These are phyloP conservation scores for Antitype chi DNA, from an alignment of 2,888 invertebrate genomes.

Conservation along the genomic window DNA sequence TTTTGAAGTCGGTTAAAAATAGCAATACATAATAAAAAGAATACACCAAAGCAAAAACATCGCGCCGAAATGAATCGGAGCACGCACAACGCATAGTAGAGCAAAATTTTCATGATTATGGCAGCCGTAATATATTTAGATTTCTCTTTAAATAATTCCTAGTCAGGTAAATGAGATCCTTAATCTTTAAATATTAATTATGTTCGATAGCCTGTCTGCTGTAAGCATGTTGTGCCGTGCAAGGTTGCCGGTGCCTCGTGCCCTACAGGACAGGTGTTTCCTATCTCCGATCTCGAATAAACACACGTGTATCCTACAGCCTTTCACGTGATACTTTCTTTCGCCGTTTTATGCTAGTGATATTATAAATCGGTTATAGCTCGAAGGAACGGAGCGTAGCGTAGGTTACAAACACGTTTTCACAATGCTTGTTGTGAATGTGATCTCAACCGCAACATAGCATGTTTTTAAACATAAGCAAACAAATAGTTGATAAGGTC, in stretches of 20 bases:
- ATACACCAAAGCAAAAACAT: conserved; percentile 3
- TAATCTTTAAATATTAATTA: conserved; percentile 1
- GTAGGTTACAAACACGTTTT: conserved; percentile 33
- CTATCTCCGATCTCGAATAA: conserved; percentile 65
- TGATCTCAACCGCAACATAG: conserved; percentile 51
- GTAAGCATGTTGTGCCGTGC: conserved; percentile 37
- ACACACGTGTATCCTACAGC: conserved; percentile 54
- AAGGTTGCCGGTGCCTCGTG: conserved; percentile 56
- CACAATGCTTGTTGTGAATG: conserved; percentile 40
- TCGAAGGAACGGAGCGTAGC: conserved; percentile 8
- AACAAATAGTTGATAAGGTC: conserved; percentile 42
- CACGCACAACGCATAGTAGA: neutral
- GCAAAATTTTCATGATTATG: neutral
- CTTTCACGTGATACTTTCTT: conserved; percentile 52
- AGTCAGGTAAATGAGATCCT: conserved; percentile 8
- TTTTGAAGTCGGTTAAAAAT: too few species aligned
- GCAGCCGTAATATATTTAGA: conserved; percentile 9
- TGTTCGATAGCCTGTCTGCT: conserved; percentile 9
- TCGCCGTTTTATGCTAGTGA: conserved; percentile 29
- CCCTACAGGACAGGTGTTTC: conserved; percentile 61
- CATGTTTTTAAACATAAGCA: conserved; percentile 48
- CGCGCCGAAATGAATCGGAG: neutral
- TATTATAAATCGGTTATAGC: conserved; percentile 27
- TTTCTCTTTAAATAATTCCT: conserved; percentile 4
- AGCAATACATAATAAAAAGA: conserved; percentile 7